Percentiles rank a stretch among this genome's conserved stretches.
Conservation (phyloP, 2,797 vertebrate genomes). For the Sitta carolinensis region DNA sequence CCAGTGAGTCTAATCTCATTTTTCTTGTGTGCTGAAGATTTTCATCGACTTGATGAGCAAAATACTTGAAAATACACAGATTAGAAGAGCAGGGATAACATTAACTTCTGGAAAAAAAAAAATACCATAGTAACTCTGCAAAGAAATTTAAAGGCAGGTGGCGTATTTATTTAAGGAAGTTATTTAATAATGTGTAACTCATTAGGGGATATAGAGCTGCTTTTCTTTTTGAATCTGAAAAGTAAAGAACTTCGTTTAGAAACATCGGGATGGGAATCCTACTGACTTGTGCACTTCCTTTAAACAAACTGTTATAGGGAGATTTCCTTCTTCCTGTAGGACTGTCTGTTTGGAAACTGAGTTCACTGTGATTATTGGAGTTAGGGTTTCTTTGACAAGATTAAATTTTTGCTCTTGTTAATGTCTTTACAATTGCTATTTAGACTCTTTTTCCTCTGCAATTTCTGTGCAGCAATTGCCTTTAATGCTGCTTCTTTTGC, state of each 20-base stretch:
- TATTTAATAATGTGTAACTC: not conserved
- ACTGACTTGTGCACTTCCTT: not conserved
- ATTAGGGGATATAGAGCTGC: not conserved
- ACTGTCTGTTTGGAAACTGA: not conserved
- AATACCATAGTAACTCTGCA: not conserved
- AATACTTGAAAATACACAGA: not conserved
- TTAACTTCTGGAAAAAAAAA: not conserved
- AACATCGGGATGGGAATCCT: not conserved
- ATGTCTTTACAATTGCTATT: not conserved
- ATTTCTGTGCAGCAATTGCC: not conserved
- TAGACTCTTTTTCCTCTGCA: not conserved
- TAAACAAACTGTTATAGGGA: not conserved
- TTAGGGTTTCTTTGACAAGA: not conserved
- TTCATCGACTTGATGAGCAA: not conserved
- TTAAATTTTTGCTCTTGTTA: not conserved
- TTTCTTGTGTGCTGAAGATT: not conserved
- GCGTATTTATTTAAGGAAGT: not conserved
- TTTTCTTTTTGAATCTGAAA: not conserved
- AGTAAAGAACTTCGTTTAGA: not conserved
- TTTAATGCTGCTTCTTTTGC: not conserved
- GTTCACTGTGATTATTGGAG: not conserved
- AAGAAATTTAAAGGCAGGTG: not conserved
- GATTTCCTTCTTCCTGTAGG: not conserved
- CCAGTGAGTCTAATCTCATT: not conserved
- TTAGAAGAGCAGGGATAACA: not conserved